Evolutionary conservation across 1,140 invertebrate species (phyloP), one percentile per base, ranked within the genome.

Genomic region (Stegodyphus mimosarum): DNA sequence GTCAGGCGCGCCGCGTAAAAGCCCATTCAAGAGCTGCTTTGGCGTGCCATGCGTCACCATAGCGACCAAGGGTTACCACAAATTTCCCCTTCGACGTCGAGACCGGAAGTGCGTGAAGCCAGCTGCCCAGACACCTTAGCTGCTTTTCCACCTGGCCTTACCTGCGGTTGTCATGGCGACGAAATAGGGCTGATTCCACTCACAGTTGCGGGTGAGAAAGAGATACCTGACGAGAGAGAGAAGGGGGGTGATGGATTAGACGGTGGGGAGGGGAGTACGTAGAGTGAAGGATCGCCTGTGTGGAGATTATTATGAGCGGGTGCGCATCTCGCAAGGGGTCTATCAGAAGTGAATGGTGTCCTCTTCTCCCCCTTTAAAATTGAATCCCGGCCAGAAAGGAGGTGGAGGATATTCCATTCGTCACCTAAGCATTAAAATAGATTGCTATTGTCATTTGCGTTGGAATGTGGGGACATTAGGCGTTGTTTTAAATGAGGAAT

Each of bases 41-140:
- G 70, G 79, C 79, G 79, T 81, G 33, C 70, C 53, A 53, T n/a
- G 55, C 70, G 79, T 81, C 52, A 2, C 70, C 79, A 81, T 81
- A 49, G 52, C 17, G 17, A 80, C 77, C 18, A 18, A 80, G 77
- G 77, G 77, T 73, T 72, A 18, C 79, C 79, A 81, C 18, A 73
- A 73, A 51, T 60, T 60, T 66, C 18, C 7, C 33, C 17, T 10
- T 17, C 77, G 48, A 63, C n/a, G 51, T 51, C 11, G 7, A 48
- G 67, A 81, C 67, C 79, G 79, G 79, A 81, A 81, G 79, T 81
- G 79, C 79, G 79, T 81, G 79, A 73, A 73, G 55, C 79, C 79
- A 81, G 79, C 79, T 81, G 79, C 79, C 69, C 79, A 73, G 70
- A 81, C 79, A 81, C 70, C 79, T 81, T 76, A 74, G 72, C 72